A percentile compares a stretch with the other conserved stretches of the same genome.
These are phyloP conservation scores for Cossypha dichroa DNA, from an alignment of 2,797 vertebrate species.

Conservation along the genomic window DNA sequence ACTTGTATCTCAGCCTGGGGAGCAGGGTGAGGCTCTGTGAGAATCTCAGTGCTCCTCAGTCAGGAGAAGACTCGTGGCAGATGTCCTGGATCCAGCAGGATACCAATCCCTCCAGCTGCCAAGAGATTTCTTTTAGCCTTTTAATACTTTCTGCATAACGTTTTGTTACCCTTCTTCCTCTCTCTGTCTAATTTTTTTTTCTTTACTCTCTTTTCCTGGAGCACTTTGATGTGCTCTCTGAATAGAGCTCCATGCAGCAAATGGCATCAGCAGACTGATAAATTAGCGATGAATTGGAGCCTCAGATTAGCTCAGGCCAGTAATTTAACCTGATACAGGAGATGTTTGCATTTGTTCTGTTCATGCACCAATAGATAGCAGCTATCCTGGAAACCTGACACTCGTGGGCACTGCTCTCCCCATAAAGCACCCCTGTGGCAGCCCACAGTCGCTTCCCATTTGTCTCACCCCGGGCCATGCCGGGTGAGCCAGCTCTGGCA, in stretches of 20 bases:
- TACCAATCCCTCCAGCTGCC: not conserved
- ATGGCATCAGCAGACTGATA: constrained; percentile 66
- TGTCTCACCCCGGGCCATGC: constrained; percentile 9
- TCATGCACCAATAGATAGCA: constrained; percentile 40
- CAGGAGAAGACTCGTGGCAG: not conserved
- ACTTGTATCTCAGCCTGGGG: not conserved
- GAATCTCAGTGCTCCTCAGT: not conserved
- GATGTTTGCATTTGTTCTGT: constrained; percentile 45
- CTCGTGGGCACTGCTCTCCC: constrained; percentile 2
- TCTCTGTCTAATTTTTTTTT: not conserved
- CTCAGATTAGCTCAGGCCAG: constrained; percentile 51
- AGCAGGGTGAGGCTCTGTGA: not conserved
- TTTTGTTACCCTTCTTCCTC: constrained; percentile 29
- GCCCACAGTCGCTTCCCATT: constrained; percentile 24
- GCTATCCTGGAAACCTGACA: constrained; percentile 13
- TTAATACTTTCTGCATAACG: constrained; percentile 37
- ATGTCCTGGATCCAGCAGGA: not conserved
- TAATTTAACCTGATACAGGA: constrained; percentile 65
- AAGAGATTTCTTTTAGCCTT: constrained; percentile 15
- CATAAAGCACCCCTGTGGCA: not conserved
- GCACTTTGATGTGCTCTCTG: constrained; percentile 61
- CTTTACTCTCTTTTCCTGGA: constrained; percentile 13
- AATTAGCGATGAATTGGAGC: constrained; percentile 64
- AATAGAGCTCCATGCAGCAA: constrained; percentile 58
- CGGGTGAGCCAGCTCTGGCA: not conserved